These are phyloP conservation scores for Aleiodes leptofemur DNA, from an alignment of 2,888 invertebrate species.

Conservation along the genomic window DNA sequence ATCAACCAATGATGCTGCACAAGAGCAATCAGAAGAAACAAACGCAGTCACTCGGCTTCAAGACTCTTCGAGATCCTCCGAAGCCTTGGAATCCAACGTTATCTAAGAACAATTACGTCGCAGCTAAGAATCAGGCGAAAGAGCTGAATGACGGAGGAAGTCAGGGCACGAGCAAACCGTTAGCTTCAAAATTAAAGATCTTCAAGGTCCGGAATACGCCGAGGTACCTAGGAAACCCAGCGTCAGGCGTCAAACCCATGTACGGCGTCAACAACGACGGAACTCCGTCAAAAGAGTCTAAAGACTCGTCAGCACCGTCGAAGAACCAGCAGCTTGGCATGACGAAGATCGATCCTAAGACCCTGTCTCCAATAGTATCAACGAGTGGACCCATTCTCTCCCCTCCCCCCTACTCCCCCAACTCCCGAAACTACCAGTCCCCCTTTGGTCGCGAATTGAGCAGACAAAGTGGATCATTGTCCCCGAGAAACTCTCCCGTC, in stretches of 20 bases:
- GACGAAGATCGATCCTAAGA: slow-evolving; percentile 79
- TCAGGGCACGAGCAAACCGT: slow-evolving; percentile 60
- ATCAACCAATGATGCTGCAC: too few species aligned
- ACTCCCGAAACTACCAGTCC: slow-evolving; percentile 66
- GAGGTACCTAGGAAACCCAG: slow-evolving; percentile 76
- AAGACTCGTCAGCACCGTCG: slow-evolving; percentile 50
- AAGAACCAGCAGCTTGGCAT: slow-evolving; percentile 62
- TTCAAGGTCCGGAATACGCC: slow-evolving; percentile 77
- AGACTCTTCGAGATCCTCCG: slow-evolving; percentile 79
- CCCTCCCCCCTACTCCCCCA: slow-evolving; percentile 70
- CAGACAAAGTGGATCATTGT: slow-evolving; percentile 65
- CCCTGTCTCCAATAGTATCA: slow-evolving; percentile 77
- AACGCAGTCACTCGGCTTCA: slow-evolving; percentile 76
- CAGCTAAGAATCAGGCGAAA: slow-evolving; percentile 70
- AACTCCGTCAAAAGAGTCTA: slow-evolving; percentile 55
- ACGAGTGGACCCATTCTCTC: slow-evolving; percentile 69
- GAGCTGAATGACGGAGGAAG: slow-evolving; percentile 60
- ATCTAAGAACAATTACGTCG: slow-evolving; percentile 75
- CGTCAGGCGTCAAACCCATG: slow-evolving; percentile 80
- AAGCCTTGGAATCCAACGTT: slow-evolving; percentile 81
- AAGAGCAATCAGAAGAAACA: slow-evolving; percentile 55
- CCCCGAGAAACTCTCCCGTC: slow-evolving; percentile 71
- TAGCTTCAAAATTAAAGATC: slow-evolving; percentile 76
- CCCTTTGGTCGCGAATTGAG: slow-evolving; percentile 62
- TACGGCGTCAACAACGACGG: slow-evolving; percentile 76